Percentiles rank a stretch among this genome's conserved stretches.
phyloP scores from a whole-genome alignment of 2,888 invertebrate species.

The Lasioglossum pauxillum region DNA sequence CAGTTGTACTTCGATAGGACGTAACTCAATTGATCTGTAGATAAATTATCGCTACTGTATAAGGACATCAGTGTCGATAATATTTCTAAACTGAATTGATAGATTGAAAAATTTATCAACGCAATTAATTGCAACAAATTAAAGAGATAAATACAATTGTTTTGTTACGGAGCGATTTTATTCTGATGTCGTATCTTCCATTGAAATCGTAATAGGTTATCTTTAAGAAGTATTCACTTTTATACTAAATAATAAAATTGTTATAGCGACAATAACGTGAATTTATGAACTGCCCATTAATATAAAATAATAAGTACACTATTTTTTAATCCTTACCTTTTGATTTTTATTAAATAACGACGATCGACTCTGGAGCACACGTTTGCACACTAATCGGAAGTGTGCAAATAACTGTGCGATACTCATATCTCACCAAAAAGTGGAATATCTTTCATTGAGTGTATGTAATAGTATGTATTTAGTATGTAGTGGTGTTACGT shows the following conservation, averaged over 20 bases:
- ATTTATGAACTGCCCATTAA: background rate
- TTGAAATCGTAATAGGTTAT: conserved; percentile 49
- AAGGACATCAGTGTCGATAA: conserved; percentile 40
- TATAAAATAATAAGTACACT: background rate
- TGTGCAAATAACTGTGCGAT: conserved; percentile 37
- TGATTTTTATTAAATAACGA: conserved; percentile 41
- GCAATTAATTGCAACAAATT: background rate
- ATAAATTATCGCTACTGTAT: conserved; percentile 45
- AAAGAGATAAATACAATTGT: background rate
- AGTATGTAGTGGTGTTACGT: background rate
- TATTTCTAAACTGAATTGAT: background rate
- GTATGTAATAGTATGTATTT: background rate
- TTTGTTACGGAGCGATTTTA: background rate
- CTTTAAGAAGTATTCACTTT: conserved; percentile 22
- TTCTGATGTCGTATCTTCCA: background rate
- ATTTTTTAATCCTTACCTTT: conserved; percentile 55
- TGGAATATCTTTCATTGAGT: conserved; percentile 63
- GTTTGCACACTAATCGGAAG: conserved; percentile 48
- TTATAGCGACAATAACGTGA: conserved; percentile 17
- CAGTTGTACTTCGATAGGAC: background rate
- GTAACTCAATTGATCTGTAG: conserved; percentile 24
- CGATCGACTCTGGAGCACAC: conserved; percentile 17
- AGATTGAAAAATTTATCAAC: background rate
- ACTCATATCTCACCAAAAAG: conserved; percentile 39
- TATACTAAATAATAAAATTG: background rate